Conservation (phyloP, 2,797 vertebrate species). For the Thunnus albacares region DNA sequence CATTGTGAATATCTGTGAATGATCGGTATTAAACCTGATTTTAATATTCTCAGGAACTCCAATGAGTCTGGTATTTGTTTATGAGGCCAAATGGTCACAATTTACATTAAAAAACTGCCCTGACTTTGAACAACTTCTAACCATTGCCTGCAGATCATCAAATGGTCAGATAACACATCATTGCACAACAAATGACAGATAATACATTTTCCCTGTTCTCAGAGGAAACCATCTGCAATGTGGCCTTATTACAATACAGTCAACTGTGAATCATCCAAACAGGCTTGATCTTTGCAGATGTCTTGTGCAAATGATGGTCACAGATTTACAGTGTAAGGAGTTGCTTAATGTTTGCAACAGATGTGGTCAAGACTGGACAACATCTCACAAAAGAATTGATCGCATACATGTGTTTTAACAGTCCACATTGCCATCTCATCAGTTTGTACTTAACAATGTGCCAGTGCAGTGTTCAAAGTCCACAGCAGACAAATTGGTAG, state of each 20-base stretch:
- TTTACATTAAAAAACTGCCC: slow-evolving; percentile 12
- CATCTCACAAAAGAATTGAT: neutral
- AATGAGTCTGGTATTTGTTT: slow-evolving; percentile 32
- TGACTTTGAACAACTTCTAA: slow-evolving; percentile 6
- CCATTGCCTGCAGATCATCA: neutral
- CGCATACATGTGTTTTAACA: neutral
- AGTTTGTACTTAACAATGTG: neutral
- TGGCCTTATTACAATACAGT: slow-evolving; percentile 13
- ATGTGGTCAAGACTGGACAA: slow-evolving; percentile 3
- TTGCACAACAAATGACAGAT: slow-evolving; percentile 35
- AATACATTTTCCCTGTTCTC: slow-evolving; percentile 10
- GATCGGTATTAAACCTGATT: slow-evolving; percentile 28
- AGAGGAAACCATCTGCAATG: slow-evolving; percentile 27
- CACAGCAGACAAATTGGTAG: slow-evolving; percentile 8
- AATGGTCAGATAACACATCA: slow-evolving; percentile 37
- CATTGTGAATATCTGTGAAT: slow-evolving; percentile 26
- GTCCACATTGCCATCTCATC: neutral
- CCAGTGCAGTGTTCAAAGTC: neutral
- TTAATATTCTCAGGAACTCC: slow-evolving; percentile 5
- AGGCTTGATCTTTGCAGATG: slow-evolving; percentile 29
- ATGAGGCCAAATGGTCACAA: slow-evolving; percentile 50
- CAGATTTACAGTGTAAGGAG: neutral
- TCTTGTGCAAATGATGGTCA: slow-evolving; percentile 25
- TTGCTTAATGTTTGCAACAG: slow-evolving; percentile 14
- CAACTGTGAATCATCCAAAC: slow-evolving; percentile 28